Base-by-base conservation (phyloP, 2,113 vertebrate genomes). In the Phrynocephalus versicolor region DNA sequence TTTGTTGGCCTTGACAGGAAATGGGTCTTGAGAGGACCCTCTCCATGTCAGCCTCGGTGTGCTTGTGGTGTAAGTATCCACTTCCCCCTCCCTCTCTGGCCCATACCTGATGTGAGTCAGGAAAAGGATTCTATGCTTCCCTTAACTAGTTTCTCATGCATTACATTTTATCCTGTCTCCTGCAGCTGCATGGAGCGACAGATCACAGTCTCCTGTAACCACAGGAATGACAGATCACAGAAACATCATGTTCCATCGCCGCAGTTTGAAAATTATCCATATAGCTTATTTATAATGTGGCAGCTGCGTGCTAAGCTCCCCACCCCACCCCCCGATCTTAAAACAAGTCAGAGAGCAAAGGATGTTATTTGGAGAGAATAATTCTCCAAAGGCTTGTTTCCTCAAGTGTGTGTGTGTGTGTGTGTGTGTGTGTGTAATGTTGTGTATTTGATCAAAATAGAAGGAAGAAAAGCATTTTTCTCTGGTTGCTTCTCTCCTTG, bases 301-400 rank as follows among this genome's bases (percentile, higher is more conserved):
- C 21, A 80, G 62, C 39, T 85, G 55, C 60, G 89, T 86, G 23
- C 1, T 27, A 3, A 79, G 25, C 72, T 91, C 67, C n/a, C 4
- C 13, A 4, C 6, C 10, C 4, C 18, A 23, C 13, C 10, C 23
- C 13, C 6, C 45, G 33, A 45, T 86, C 25, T 83, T 83, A 35
- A 92, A 89, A 69, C 41, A 83, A 85, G 74, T 81, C n/a, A 78
- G 60, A 85, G 41, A 78, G 30, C 23, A 79, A 9, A 60, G 60
- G 30, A 87, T 91, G 85, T 88, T 83, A 84, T 85, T 73, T 83
- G 62, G 90, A 88, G 57, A 89, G 91, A 82, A 62, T 3, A 79
- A 39, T 81, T 76, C 67, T 91, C 41, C 82, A 77, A 89, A 88
- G 25, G 70, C 62, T 7, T 87, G n/a, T 89, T 92, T 91, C 69